These are phyloP conservation scores for Melitaea athalia DNA, from an alignment of 2,888 invertebrate genomes.

Conservation along the genomic window DNA sequence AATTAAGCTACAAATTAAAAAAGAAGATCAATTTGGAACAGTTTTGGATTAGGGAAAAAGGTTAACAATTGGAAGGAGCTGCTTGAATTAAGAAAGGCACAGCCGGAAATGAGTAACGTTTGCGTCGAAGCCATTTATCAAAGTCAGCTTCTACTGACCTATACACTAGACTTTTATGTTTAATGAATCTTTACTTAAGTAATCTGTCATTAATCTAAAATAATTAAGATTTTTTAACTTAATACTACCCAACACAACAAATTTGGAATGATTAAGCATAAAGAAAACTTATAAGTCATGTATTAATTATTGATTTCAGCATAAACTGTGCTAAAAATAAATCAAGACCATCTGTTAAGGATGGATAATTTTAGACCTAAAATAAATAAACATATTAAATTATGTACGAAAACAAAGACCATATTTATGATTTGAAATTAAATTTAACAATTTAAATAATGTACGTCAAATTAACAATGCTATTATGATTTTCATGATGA, in stretches of 20 bases:
- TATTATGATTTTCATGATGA: slow-evolving; percentile 19
- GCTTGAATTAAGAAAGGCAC: slow-evolving; percentile 45
- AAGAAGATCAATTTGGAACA: slow-evolving; percentile 6
- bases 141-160: slow-evolving; percentile 53
- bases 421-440: background rate
- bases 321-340: slow-evolving; percentile 43
- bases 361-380: slow-evolving; percentile 16
- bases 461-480: slow-evolving; percentile 10
- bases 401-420: background rate
- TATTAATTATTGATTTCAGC: slow-evolving; percentile 40
- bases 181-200: slow-evolving; percentile 17
- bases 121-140: slow-evolving; percentile 72
- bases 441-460: slow-evolving; percentile 7
- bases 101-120: slow-evolving; percentile 76
- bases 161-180: slow-evolving; percentile 25
- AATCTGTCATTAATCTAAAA: slow-evolving; percentile 43
- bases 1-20: background rate
- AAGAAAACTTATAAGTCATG: slow-evolving; percentile 45
- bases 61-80: slow-evolving; percentile 25
- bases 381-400: slow-evolving; percentile 10
- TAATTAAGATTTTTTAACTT: background rate
- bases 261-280: too few species aligned
- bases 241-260: too few species aligned
- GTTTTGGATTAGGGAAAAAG: slow-evolving; percentile 29
- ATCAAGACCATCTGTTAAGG: slow-evolving; percentile 38